Evolutionary conservation across 2,888 invertebrate species (phyloP), one percentile per base, ranked within the genome.

Genomic region (Octodonta nipae): DNA sequence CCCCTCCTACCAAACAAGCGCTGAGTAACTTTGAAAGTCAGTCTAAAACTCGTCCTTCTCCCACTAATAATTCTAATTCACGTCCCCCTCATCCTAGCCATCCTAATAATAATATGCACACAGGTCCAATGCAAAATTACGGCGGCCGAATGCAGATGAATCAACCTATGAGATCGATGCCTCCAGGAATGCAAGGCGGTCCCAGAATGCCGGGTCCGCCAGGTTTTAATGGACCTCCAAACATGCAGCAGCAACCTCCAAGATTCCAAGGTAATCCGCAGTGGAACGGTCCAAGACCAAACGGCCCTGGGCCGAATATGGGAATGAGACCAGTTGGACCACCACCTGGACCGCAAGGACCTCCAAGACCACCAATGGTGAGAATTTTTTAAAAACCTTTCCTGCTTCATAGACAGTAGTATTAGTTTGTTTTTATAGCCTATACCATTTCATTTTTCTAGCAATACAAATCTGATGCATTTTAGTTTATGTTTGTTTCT

Each of bases 1-100:
- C 95, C 26, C 81, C 85, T 58, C 93, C 93, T 38, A 93, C 88
- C 41, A 93, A 93, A 66, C 87, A 89, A 65, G 78, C 77, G 14
- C 60, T 78, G 44, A 77, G 75, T 58, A 77, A 86, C 67, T 89
- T 89, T 65, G 89, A 89, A 65, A 85, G 88, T 58, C 85, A 88
- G 63, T 87, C 86, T 44, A 88, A 88, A 68, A 86, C 87, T 15
- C 70, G 88, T 42, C 83, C 87, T 15, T 75, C 81, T 12, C 86
- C 87, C 27, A 78, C 84, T 29, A 76, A 78, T 14, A 75, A 76
- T 52, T 43, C 54, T 28, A 63, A 66, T 39, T 65, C 66, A 14
- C 69, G 78, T 48, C 75, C 75, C 46, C 59, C 58, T 41, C 73
- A 73, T 51, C 72, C 72, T 3, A 69, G 70, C 15, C 71, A 72